Evolutionary conservation across 2,113 vertebrate species (phyloP).

Genomic region (Amphiprion ocellaris): DNA sequence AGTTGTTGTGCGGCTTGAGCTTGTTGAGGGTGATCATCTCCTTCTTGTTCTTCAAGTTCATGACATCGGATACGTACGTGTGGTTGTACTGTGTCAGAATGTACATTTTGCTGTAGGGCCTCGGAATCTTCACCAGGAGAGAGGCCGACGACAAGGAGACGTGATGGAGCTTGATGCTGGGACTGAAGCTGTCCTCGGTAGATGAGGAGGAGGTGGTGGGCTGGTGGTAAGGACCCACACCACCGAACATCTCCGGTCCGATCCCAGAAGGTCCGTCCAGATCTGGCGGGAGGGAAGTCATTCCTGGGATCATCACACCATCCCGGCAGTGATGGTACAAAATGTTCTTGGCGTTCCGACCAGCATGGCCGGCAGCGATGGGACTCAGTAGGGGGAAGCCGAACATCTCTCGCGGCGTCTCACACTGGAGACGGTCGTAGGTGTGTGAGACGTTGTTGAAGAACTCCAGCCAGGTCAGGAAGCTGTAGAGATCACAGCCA

Average conservation of each 20-base stretch:
- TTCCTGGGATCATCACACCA: slow-evolving; percentile 89
- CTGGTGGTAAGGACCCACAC: slow-evolving; percentile 89
- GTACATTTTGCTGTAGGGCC: slow-evolving; percentile 98
- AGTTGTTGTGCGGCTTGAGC: slow-evolving; percentile 93
- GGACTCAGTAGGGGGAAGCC: slow-evolving; percentile 94
- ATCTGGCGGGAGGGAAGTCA: slow-evolving; percentile 91
- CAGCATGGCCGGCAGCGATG: slow-evolving; percentile 87
- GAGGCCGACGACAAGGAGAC: slow-evolving; percentile 94
- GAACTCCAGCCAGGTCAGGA: slow-evolving; percentile 93
- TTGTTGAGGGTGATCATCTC: slow-evolving; percentile 94
- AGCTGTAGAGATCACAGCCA: slow-evolving; percentile 94
- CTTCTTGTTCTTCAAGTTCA: slow-evolving; percentile 94
- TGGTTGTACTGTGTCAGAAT: slow-evolving; percentile 97
- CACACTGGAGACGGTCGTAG: slow-evolving; percentile 97
- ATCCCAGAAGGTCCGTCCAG: slow-evolving; percentile 90
- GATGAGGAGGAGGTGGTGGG: slow-evolving; percentile 90
- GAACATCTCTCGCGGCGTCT: slow-evolving; percentile 93
- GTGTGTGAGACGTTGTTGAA: slow-evolving; percentile 98
- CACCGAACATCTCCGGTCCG: slow-evolving; percentile 90
- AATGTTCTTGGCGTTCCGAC: slow-evolving; percentile 94
- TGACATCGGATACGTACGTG: slow-evolving; percentile 95
- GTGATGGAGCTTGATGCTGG: slow-evolving; percentile 93
- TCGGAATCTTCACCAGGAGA: slow-evolving; percentile 94
- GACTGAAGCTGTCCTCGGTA: slow-evolving; percentile 87
- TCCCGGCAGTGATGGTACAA: slow-evolving; percentile 93